Percentiles rank a stretch among this genome's conserved stretches.
Conservation (phyloP, 1,140 invertebrate genomes). For the Atta colombica region DNA sequence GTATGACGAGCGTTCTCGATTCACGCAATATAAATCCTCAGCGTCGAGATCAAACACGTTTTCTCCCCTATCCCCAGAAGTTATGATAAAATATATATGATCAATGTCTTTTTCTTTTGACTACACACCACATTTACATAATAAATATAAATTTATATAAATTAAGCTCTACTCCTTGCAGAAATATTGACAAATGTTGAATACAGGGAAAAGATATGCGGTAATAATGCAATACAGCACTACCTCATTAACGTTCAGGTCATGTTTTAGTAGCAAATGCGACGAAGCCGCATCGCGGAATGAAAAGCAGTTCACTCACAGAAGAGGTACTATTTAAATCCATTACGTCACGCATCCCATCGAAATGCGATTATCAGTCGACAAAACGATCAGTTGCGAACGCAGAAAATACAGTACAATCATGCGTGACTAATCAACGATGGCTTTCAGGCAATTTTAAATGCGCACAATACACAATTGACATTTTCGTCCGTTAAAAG, state of each 20-base stretch:
- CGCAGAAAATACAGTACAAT: constrained; percentile 22
- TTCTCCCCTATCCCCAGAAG: too few species aligned
- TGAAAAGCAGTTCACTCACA: neutral
- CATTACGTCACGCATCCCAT: constrained; percentile 20
- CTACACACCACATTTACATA: neutral
- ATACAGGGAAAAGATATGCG: neutral
- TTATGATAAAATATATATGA: constrained; percentile 27
- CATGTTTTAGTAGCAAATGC: constrained; percentile 13
- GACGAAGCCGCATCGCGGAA: neutral
- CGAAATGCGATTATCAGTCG: constrained; percentile 37
- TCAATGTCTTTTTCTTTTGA: neutral
- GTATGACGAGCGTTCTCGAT: constrained; percentile 4
- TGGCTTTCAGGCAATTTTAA: constrained; percentile 30
- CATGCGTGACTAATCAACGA: constrained; percentile 19
- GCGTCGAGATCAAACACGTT: constrained; percentile 9
- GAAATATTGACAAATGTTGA: constrained; percentile 15
- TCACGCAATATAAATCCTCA: constrained; percentile 5
- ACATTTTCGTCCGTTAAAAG: constrained; percentile 30
- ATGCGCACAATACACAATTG: neutral
- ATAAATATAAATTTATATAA: neutral
- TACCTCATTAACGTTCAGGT: constrained; percentile 23
- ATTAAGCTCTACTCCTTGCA: neutral
- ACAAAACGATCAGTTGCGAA: constrained; percentile 24
- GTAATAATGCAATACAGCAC: constrained; percentile 11
- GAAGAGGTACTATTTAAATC: constrained; percentile 26